Conservation (phyloP, 2,888 invertebrate species). For the Nymphalis polychloros region DNA sequence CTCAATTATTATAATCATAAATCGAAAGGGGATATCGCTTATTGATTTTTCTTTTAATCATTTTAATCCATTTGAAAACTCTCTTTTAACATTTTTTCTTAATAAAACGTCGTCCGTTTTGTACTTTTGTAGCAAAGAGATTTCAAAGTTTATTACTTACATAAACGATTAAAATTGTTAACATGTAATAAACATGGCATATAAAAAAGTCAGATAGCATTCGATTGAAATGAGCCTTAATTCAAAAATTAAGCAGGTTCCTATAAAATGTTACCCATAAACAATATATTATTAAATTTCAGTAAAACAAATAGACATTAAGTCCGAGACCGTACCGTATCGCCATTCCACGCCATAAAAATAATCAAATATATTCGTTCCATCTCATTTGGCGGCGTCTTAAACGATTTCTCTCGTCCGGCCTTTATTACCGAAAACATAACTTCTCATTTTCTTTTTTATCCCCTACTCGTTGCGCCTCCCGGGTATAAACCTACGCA, state of each 20-base stretch:
- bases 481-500: constrained; percentile 62
- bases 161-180: not conserved
- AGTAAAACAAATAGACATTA: constrained; percentile 78
- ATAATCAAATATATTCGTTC: constrained; percentile 82
- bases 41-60: constrained; percentile 47
- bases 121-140: not conserved
- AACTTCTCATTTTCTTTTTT: constrained; percentile 82
- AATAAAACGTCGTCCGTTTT: not conserved
- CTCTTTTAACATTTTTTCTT: not conserved
- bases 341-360: constrained; percentile 79
- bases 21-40: constrained; percentile 56
- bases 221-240: constrained; percentile 17
- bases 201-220: not conserved
- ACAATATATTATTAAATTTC: constrained; percentile 68
- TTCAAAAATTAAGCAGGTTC: constrained; percentile 46
- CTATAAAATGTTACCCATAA: constrained; percentile 55
- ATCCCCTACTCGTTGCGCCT: constrained; percentile 76
- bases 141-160: not conserved
- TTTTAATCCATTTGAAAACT: constrained; percentile 6
- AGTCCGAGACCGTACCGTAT: constrained; percentile 67
- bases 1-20: constrained; percentile 67
- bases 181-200: not conserved
- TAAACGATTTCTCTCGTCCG: constrained; percentile 82
- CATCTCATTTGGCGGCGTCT: constrained; percentile 81
- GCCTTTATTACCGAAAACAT: constrained; percentile 82